Evolutionary conservation across 2,797 vertebrate genomes (phyloP), one percentile per base, ranked within the genome.

Genomic region (Diplodus puntazzo): DNA sequence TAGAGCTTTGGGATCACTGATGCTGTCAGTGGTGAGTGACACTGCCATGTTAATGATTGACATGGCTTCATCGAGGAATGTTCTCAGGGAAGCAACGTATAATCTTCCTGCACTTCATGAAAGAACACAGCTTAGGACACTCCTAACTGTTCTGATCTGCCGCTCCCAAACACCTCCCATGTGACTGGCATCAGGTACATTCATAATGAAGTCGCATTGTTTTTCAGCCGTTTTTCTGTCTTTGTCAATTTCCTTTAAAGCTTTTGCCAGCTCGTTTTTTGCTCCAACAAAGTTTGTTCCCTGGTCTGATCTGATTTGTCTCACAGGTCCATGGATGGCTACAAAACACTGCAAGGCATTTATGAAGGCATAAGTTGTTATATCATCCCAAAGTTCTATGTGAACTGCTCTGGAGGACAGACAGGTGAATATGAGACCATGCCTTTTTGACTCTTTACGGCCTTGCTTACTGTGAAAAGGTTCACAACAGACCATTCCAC

Each of bases 251-350:
- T 52, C 70, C 1, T 70, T 75, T 1, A 80, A 1, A 6, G 60
- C 45, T 3, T 75, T 58, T 8, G 3, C 4, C 1, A 87, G 14
- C 30, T 80, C 50, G 21, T 67, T 67, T 25, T 53, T 70, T 1
- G 0, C 62, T 1, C 71, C 54, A 0, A 80, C 30, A 27, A 78
- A 76, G 17, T 82, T 76, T 1, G 49, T 82, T 6, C 79, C 85
- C 25, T 80, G 73, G n/a, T 82, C 73, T 1, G 25, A 87, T 21
- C 12, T 54, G 3, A 83, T 65, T 12, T 85, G 52, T 12, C 57
- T 30, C 1, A 50, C 49, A 50, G 49, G 17, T 50, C 49, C 49
- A 50, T 17, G 8, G 10, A 50, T 50, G 1, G 49, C 49, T 18
- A 50, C 10, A 20, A 50, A 50, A n/a, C 49, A 50, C 10, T 5